These are phyloP conservation scores for Bombyx mori DNA, from an alignment of 1,140 invertebrate genomes.

Conservation along the genomic window ASM3026992v2 NC_085119.1:7344501-7345000, in stretches of 20 bases:
- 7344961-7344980: not conserved
- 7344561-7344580: constrained; percentile 37
- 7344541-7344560: constrained; percentile 45
- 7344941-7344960: constrained; percentile 34
- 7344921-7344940: constrained; percentile 25
- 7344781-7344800: constrained; percentile 45
- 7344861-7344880: too few species aligned
- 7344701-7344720: constrained; percentile 43
- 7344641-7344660: constrained; percentile 43
- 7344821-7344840: constrained; percentile 8
- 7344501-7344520: constrained; percentile 39
- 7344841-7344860: not conserved
- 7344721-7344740: constrained; percentile 53
- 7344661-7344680: constrained; percentile 26
- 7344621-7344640: constrained; percentile 45
- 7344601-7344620: constrained; percentile 35
- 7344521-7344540: constrained; percentile 44
- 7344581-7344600: constrained; percentile 30
- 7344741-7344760: constrained; percentile 57
- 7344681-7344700: constrained; percentile 28
- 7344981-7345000: too few species aligned
- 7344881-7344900: constrained; percentile 36
- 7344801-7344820: constrained; percentile 56
- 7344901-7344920: constrained; percentile 48
- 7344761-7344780: constrained; percentile 53